Conservation (phyloP, 2,797 vertebrate species). For the Eleutherodactylus coqui region DNA sequence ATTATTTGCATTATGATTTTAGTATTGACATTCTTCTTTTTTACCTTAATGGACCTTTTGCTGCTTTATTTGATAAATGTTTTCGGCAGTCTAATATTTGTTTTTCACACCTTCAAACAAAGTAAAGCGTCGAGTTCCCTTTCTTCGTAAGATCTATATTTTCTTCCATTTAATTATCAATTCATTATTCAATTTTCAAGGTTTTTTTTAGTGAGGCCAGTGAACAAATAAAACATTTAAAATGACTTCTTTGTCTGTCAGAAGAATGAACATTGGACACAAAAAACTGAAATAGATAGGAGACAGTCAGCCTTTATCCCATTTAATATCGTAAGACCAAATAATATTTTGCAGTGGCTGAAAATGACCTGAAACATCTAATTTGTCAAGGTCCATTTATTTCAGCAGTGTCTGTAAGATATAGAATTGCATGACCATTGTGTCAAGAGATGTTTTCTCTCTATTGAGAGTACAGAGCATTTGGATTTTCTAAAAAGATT, state of each 20-base stretch:
- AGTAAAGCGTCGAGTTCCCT: not conserved
- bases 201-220: conserved; percentile 45
- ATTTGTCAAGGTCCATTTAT: conserved; percentile 63
- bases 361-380: conserved; percentile 63
- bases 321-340: conserved; percentile 46
- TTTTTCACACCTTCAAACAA: not conserved
- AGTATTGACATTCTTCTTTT: conserved; percentile 11
- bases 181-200: conserved; percentile 51
- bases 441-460: conserved; percentile 52
- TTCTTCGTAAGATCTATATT: conserved; percentile 40
- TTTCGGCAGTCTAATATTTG: not conserved
- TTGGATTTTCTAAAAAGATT: conserved; percentile 58
- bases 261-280: conserved; percentile 46
- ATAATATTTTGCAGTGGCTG: conserved; percentile 47
- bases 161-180: conserved; percentile 41
- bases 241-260: conserved; percentile 55
- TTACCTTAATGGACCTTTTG: not conserved
- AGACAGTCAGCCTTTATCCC: conserved; percentile 38
- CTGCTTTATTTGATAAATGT: not conserved
- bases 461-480: conserved; percentile 53
- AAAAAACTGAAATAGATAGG: conserved; percentile 48
- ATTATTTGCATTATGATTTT: conserved; percentile 22
- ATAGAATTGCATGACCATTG: conserved; percentile 51
- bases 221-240: conserved; percentile 57
- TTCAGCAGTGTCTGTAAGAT: conserved; percentile 53